Evolutionary conservation across 1,140 invertebrate genomes (phyloP), one percentile per base, ranked within the genome.

Genomic region (Caerostris extrusa): DNA sequence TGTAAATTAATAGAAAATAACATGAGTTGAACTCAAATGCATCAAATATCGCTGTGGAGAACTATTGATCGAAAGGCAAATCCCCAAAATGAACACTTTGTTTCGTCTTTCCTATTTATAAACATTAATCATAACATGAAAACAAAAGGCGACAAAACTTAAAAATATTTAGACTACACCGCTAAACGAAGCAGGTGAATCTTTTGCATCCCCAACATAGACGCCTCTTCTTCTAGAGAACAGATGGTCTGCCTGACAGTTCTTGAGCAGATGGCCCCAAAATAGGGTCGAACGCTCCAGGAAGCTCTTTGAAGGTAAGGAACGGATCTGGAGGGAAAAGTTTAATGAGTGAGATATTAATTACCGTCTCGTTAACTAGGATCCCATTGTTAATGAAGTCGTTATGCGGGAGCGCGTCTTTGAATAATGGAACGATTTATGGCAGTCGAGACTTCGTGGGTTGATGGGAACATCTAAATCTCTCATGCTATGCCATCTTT

Each of bases 291-390:
- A 7, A 34, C 71, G 71, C 71, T 77, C 53, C 71, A 77, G 71
- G 71, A 77, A 77, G 71, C 53, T 77, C 71, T 77, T 77, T 77
- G 34, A 77, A 77, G 71, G 71, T 12, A 50, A 77, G 71, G 61
- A 64, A 64, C 61, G 61, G 61, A 64, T 64, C 17, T 64, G 61
- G 50, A 53, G 71, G 71, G 71, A 77, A 12, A 67, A 77, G 71
- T 77, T 77, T 77, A 77, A 77, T 77, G 34, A 53, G 71, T 77
- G 71, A 77, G 71, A 77, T 77, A 77, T 53, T 77, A 77, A 77
- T 77, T 77, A 77, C 34, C 19, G 71, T 8, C 34, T 77, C 71
- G 34, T 34, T 77, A 77, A 53, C 71, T 19, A 53, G 50, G 3
- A 34, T 34, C 34, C 71, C 12, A 50, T 77, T 77, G 71, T 77